These are phyloP conservation scores for Luperina testacea DNA, from an alignment of 2,888 invertebrate species.

Conservation along the genomic window DNA sequence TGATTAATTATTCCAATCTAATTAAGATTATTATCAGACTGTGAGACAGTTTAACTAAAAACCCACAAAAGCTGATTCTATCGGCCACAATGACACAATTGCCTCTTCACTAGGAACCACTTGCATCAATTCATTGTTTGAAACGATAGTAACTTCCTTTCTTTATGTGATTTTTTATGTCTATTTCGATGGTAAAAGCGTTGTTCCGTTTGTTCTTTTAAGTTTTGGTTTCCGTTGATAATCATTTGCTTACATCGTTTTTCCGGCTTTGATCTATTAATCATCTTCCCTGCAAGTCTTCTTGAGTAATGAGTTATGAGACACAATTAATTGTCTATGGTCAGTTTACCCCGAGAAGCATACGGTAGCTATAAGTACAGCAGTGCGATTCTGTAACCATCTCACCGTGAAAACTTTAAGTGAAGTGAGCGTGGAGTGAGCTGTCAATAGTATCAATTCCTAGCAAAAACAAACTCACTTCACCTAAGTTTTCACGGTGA, in stretches of 20 bases:
- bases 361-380: too few species aligned
- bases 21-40: constrained; percentile 42
- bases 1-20: constrained; percentile 20
- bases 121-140: constrained; percentile 52
- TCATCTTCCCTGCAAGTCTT: too few species aligned
- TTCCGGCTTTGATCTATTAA: too few species aligned
- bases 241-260: not conserved
- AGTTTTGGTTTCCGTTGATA: constrained; percentile 25
- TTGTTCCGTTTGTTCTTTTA: constrained; percentile 32
- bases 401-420: too few species aligned
- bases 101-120: constrained; percentile 47
- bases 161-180: constrained; percentile 8
- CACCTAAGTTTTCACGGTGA: too few species aligned
- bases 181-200: constrained; percentile 4
- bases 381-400: too few species aligned
- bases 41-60: constrained; percentile 33
- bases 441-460: too few species aligned
- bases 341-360: too few species aligned
- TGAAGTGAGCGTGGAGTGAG: too few species aligned
- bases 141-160: constrained; percentile 33
- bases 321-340: too few species aligned
- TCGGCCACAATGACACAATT: constrained; percentile 55
- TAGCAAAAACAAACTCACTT: too few species aligned
- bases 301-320: too few species aligned
- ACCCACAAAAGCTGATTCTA: constrained; percentile 39